Base-by-base conservation (phyloP, 2,888 invertebrate genomes). In the Ennomos erosarius region DNA sequence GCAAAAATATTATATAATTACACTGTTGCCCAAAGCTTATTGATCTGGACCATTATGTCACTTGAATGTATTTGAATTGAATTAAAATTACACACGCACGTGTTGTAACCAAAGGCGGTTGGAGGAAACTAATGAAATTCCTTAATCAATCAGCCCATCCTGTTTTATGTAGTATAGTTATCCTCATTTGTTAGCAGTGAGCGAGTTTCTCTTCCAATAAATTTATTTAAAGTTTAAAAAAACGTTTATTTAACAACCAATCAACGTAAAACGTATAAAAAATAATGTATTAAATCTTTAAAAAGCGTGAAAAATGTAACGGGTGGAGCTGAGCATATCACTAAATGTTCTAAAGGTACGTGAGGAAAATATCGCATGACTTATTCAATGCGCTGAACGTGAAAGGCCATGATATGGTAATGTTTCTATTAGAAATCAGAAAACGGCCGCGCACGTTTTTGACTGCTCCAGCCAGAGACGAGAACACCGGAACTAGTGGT, bases 351-450 rank as follows among this genome's bases (percentile, higher is more conserved):
- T 40, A 26, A 6, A 6, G 26, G 0, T 26, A 9, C 45, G 47
- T 39, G 46, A 51, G 51, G 49, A 55, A 58, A 58, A 62, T 52
- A 69, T 80, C 70, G 79, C 81, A 79, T 81, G 80, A 74, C 82
- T 83, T 87, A 87, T 83, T 80, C 81, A 84, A 87, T 81, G 72
- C 70, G 65, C 66, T 69, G 69, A 75, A 73, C 83, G 88, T 86
- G 88, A 89, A 87, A 88, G 88, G 89, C 87, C 79, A 82, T 75
- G 77, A 77, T 87, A 90, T 89, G 87, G 78, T 85, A 88, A 90
- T 89, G 76, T 75, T 76, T 71, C 73, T 71, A 82, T 86, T 89
- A 88, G 89, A 89, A 89, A 90, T 87, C 84, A 81, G 79, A 84
- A 51, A 55, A 60, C 59, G 42, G 76, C 71, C 71, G 59, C 68